Evolutionary conservation across 2,113 vertebrate genomes (phyloP), one percentile per base, ranked within the genome.

Genomic region (Uria aalge): DNA sequence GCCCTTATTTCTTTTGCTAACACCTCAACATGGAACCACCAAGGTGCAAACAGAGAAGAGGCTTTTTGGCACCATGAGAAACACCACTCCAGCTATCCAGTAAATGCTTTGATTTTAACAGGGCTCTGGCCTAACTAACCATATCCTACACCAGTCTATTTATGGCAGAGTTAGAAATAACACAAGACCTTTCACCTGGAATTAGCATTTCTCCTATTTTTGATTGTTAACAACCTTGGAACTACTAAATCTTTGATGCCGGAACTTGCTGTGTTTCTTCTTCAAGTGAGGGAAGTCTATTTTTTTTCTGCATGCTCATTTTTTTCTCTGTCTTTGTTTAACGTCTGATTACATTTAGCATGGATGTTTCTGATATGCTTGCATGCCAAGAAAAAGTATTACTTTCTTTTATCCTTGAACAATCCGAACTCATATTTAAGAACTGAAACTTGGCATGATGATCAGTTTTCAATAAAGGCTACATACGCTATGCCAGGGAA

Each of bases 331-430:
- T 68, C 34, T 52, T 27, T 72, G 30, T 87, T 95, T 91, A 43
- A 64, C 12, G 43, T 77, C 90, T 90, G 88, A 97, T 92, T 96
- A 81, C 77, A 92, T 97, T 96, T 94, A 94, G 82, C 76, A 75
- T 88, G 91, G 87, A 94, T 90, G 45, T 92, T 97, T 92, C 91
- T 80, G 66, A 95, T 96, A 71, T 11, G 94, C 15, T 77, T 16
- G 11, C 20, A 77, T 27, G 87, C 74, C 87, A 96, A 93, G 69
- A 85, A 82, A 75, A 95, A 68, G 36, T 75, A 87, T 82, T 89
- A 55, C 18, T 91, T 91, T 88, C 62, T 76, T 94, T 92, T 82
- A 86, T 84, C 26, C 38, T 63, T 83, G 64, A 83, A 77, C 67
- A 90, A 73, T 72, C 45, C 63, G 90, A 79, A 88, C 34, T 88